A percentile compares a stretch with the other conserved stretches of the same genome.
Evolutionary conservation across 2,797 vertebrate species (phyloP).

Genomic region (Platyrinchus mystaceus): DNA sequence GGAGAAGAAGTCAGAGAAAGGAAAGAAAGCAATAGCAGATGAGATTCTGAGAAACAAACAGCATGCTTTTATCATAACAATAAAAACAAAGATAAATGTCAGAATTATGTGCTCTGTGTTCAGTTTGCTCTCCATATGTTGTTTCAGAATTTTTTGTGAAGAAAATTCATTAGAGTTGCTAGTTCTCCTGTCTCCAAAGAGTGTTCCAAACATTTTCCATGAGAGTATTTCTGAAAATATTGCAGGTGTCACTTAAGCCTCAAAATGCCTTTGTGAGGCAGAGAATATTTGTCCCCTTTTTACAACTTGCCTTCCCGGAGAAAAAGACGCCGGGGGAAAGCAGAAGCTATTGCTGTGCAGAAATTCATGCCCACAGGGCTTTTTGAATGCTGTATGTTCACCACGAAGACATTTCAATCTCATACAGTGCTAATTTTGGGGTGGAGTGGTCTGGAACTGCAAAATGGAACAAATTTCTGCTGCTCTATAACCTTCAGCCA

Average conservation of each 20-base stretch:
- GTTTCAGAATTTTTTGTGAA: constrained; percentile 5
- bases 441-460: not conserved
- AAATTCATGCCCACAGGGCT: not conserved
- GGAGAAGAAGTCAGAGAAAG: not conserved
- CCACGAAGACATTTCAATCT: not conserved
- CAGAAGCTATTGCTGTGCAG: not conserved
- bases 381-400: not conserved
- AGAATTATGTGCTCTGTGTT: constrained; percentile 30
- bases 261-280: not conserved
- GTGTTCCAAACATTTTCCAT: not conserved
- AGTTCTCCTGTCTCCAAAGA: not conserved
- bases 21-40: not conserved
- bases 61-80: constrained; percentile 44
- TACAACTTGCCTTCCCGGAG: not conserved
- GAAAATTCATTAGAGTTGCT: not conserved
- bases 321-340: not conserved
- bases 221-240: not conserved
- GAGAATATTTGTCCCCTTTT: not conserved
- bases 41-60: constrained; percentile 28
- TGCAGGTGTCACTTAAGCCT: not conserved
- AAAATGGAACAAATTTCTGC: not conserved
- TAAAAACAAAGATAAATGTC: constrained; percentile 47
- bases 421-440: not conserved
- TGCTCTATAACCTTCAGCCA: not conserved
- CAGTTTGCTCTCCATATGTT: constrained; percentile 26